Conservation (phyloP, 2,888 invertebrate species). For the Rhamnusium bicolor region DNA sequence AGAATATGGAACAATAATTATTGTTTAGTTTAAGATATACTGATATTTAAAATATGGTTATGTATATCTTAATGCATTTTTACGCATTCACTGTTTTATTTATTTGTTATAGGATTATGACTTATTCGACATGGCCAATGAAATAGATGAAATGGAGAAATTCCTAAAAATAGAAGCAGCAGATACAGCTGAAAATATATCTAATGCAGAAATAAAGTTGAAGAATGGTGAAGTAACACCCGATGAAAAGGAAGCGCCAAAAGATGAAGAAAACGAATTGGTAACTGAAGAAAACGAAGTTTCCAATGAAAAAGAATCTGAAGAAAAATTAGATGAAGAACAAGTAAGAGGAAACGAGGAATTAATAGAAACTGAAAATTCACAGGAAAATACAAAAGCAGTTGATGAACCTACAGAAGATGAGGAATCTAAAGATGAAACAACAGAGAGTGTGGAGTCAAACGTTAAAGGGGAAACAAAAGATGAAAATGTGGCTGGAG, state of each 20-base stretch:
- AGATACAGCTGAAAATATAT: conserved; percentile 71
- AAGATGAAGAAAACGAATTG: conserved; percentile 41
- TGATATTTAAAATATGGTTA: no score
- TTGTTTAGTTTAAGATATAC: no score
- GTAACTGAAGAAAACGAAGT: conserved; percentile 54
- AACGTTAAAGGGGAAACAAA: background rate
- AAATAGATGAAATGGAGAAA: conserved; percentile 90
- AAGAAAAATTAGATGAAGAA: conserved; percentile 62
- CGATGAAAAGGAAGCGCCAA: conserved; percentile 56
- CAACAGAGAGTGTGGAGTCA: background rate
- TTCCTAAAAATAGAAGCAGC: conserved; percentile 85
- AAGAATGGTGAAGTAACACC: conserved; percentile 63
- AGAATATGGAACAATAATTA: no score
- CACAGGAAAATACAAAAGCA: background rate
- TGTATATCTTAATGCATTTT: no score
- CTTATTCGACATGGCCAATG: conserved; percentile 92
- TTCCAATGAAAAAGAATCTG: conserved; percentile 56
- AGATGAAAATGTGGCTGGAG: background rate
- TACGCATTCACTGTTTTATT: conserved; percentile 34
- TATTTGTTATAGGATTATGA: conserved; percentile 86
- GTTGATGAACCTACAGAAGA: background rate
- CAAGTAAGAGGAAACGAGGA: conserved; percentile 63
- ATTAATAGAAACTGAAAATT: conserved; percentile 39
- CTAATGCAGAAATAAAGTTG: conserved; percentile 70
- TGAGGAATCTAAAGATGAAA: background rate